Evolutionary conservation across 2,113 vertebrate genomes (phyloP).

Genomic region (Naja naja): DNA sequence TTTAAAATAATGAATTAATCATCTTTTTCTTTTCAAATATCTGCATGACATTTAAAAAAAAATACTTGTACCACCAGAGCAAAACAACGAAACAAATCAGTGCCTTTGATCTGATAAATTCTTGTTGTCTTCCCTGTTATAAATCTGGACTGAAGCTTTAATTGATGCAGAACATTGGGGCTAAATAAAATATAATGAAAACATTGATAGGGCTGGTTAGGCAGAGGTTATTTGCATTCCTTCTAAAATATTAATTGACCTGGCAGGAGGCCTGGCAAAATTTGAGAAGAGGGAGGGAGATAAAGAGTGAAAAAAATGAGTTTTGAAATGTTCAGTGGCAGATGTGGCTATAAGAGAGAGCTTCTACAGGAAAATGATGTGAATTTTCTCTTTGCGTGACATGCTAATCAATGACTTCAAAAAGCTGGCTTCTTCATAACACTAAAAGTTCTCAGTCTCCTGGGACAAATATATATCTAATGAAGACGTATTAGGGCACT

Average conservation of each 20-base stretch:
- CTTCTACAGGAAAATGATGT: conserved; percentile 16
- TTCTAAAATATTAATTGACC: conserved; percentile 21
- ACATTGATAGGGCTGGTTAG: conserved; percentile 21
- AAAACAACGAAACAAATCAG: conserved; percentile 16
- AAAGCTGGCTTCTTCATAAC: conserved; percentile 10
- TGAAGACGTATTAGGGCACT: not conserved
- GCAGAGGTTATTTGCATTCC: conserved; percentile 36
- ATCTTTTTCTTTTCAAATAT: not conserved
- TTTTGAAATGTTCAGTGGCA: conserved; percentile 17
- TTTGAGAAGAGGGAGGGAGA: not conserved
- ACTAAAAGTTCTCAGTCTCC: conserved; percentile 21
- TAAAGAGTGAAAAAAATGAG: not conserved
- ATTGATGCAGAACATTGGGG: conserved; percentile 4
- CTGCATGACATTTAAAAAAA: not conserved
- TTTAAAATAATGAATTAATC: not conserved
- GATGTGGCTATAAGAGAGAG: conserved; percentile 23
- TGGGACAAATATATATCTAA: conserved; percentile 18
- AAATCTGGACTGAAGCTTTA: conserved; percentile 35
- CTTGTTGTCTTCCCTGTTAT: not conserved
- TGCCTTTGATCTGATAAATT: conserved; percentile 32
- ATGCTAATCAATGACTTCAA: conserved; percentile 23
- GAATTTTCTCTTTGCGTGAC: conserved; percentile 27
- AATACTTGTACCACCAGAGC: not conserved
- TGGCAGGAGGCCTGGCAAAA: not conserved
- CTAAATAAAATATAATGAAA: conserved; percentile 36